Evolutionary conservation across 2,797 vertebrate species (phyloP).

Genomic region (Acropternis orthonyx): DNA sequence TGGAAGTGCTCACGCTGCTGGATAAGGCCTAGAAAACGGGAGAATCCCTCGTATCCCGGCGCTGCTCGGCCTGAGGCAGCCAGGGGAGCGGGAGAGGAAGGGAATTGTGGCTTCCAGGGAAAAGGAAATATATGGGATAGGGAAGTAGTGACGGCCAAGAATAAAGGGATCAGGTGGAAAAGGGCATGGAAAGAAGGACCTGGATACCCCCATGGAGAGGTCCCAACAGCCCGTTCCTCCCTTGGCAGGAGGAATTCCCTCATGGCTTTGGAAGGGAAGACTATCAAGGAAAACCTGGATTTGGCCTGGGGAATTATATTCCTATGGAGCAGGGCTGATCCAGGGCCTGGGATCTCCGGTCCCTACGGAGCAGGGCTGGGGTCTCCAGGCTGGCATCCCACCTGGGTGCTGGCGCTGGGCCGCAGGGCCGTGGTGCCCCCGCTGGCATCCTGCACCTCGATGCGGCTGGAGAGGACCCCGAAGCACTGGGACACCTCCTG

Average conservation of each 20-base stretch:
- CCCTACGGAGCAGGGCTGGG: background rate
- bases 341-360: background rate
- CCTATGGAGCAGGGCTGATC: background rate
- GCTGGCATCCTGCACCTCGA: slow-evolving; percentile 94
- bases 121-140: background rate
- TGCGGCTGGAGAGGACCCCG: slow-evolving; percentile 92
- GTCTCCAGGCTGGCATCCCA: slow-evolving; percentile 41
- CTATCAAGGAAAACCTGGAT: background rate
- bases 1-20: slow-evolving; percentile 97
- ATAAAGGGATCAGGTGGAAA: background rate
- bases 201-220: rapidly evolving
- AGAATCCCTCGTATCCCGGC: rapidly evolving
- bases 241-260: background rate
- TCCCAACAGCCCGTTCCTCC: background rate
- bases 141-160: background rate
- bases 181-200: background rate
- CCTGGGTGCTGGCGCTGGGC: slow-evolving; percentile 98
- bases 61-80: rapidly evolving
- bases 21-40: slow-evolving; percentile 85
- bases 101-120: background rate
- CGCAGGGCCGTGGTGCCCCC: slow-evolving; percentile 91
- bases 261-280: background rate
- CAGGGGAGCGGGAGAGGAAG: background rate
- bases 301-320: background rate
- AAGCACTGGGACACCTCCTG: slow-evolving; percentile 98